A percentile compares a stretch with the other conserved stretches of the same genome.
Evolutionary conservation across 2,113 vertebrate species (phyloP).

Genomic region (Pan paniscus): DNA sequence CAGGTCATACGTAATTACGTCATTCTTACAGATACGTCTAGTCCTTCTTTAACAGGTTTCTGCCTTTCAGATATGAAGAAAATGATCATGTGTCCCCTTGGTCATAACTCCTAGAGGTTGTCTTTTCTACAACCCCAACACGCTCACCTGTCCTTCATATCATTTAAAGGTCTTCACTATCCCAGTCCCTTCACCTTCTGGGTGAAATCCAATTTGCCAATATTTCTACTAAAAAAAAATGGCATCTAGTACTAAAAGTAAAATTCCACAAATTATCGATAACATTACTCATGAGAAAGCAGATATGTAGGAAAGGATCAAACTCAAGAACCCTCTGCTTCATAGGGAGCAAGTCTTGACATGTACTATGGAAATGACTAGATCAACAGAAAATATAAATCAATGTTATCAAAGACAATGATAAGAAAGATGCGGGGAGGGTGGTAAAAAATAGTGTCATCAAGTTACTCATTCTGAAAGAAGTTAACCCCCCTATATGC

Average conservation of each 20-base stretch:
- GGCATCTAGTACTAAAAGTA: slow-evolving; percentile 22
- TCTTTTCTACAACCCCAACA: not conserved
- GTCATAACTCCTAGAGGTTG: not conserved
- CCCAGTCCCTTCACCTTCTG: not conserved
- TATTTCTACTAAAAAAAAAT: not conserved
- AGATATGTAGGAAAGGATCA: not conserved
- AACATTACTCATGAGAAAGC: not conserved
- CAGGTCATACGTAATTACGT: not conserved
- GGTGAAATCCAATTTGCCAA: not conserved
- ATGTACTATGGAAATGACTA: not conserved
- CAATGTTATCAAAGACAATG: slow-evolving; percentile 14
- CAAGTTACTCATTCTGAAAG: slow-evolving; percentile 12
- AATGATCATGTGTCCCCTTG: not conserved
- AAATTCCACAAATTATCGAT: slow-evolving; percentile 15
- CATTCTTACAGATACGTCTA: not conserved
- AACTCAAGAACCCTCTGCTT: slow-evolving; percentile 22
- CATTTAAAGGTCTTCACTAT: not conserved
- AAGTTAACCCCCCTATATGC: not conserved
- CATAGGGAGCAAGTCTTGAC: not conserved
- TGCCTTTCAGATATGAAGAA: not conserved
- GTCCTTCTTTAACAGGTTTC: not conserved
- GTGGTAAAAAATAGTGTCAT: not conserved
- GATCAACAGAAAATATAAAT: slow-evolving; percentile 1
- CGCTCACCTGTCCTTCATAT: not conserved
- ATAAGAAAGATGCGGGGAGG: not conserved